Conservation (phyloP, 2,113 vertebrate genomes). For the Marcusenius ussheri region DNA sequence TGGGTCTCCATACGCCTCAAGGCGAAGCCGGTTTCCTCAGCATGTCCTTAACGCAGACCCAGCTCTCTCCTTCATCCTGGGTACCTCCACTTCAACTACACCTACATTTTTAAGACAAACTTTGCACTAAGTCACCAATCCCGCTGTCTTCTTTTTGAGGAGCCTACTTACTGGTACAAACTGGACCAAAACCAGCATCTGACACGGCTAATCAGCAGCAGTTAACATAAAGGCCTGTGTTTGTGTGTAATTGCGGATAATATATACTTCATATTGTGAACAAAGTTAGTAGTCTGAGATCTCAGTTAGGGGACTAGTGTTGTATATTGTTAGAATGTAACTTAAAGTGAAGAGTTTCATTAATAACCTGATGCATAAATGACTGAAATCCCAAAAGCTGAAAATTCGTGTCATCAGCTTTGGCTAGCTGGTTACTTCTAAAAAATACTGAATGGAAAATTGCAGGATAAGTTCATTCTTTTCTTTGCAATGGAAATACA, state of each 20-base stretch:
- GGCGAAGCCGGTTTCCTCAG: neutral
- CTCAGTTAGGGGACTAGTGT: neutral
- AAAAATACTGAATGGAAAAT: neutral
- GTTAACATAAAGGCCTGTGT: neutral
- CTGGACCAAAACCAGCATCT: neutral
- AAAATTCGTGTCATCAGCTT: neutral
- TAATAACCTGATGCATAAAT: neutral
- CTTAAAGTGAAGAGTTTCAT: neutral
- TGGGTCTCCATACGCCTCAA: neutral
- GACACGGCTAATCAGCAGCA: neutral
- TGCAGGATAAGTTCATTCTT: neutral
- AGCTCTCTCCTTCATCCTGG: neutral
- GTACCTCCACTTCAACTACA: neutral
- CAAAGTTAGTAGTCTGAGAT: neutral
- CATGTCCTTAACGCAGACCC: neutral
- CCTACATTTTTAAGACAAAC: neutral
- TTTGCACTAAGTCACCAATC: neutral
- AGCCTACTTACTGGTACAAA: neutral
- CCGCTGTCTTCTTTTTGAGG: neutral
- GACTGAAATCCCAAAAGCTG: neutral
- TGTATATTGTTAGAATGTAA: neutral
- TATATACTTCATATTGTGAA: neutral
- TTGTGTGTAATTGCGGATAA: neutral
- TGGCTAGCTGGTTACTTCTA: neutral
- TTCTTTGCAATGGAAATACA: neutral